Evolutionary conservation across 1,140 invertebrate genomes (phyloP).

Genomic region (Ephestia elutella): DNA sequence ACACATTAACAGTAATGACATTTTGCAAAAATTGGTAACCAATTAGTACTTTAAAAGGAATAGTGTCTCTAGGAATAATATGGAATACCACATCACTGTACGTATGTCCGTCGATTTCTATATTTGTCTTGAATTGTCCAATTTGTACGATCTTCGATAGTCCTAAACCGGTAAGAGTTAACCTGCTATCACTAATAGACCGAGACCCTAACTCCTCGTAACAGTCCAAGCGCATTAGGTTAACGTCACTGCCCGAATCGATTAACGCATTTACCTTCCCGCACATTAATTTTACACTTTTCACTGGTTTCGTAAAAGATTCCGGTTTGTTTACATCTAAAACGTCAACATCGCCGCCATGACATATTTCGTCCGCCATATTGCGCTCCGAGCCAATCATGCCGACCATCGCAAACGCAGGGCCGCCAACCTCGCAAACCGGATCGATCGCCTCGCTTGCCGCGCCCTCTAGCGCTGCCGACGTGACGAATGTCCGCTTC

Average conservation of each 20-base stretch:
- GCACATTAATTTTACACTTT: background rate
- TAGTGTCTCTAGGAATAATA: background rate
- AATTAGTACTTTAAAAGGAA: constrained; percentile 8
- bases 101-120: background rate
- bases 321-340: too few species aligned
- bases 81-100: constrained; percentile 6
- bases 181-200: background rate
- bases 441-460: too few species aligned
- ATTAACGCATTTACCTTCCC: background rate
- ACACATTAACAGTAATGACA: background rate
- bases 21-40: constrained; percentile 5
- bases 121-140: background rate
- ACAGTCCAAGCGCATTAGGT: background rate
- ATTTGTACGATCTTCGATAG: background rate
- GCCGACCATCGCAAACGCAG: too few species aligned
- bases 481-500: background rate
- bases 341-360: too few species aligned
- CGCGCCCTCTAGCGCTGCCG: too few species aligned
- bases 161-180: constrained; percentile 3
- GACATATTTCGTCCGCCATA: background rate
- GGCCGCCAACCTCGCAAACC: too few species aligned
- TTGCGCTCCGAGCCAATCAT: background rate
- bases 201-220: background rate
- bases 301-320: too few species aligned
- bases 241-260: constrained; percentile 7